Base-by-base conservation (phyloP, 1,140 invertebrate species). In the Leptinotarsa undecemlineata region DNA sequence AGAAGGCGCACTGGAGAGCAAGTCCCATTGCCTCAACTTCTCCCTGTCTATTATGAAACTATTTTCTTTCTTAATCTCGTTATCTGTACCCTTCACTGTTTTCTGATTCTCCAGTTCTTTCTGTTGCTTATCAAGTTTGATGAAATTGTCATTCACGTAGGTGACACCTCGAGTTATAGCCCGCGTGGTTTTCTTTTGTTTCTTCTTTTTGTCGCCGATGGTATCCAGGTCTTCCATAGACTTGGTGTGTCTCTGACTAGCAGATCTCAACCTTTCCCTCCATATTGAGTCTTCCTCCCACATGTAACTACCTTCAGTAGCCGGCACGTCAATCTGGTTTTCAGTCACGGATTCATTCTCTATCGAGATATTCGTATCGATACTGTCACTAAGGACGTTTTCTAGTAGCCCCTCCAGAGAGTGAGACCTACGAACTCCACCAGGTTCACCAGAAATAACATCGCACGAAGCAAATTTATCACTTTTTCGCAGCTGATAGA, bases 201-300 rank as follows among this genome's bases (percentile, higher is more conserved):
- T 70, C 72, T 78, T 82, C 68, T 78, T 80, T 23, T 48, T 71
- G 48, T 77, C 78, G 84, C 80, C 81, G 63, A 90, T 86, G 63
- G 86, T 87, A 82, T 94, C 92, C 48, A 95, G 86, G 84, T 94
- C 92, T 79, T 95, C 93, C 82, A 95, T 85, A 0, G 93, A 94
- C 64, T 92, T 88, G 1, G 93, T 93, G 82, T 95, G 93, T 68
- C 93, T 86, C 76, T 95, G 88, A 75, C 92, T 94, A 1, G 93
- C 92, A 74, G 91, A 88, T 48, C 93, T 87, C 19, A 95, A 85
- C 79, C 91, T 93, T 81, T 95, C 93, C 69, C 92, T 87, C 93
- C 94, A 95, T 1, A 94, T 85, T 6, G 88, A 85, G 84, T 95
- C 93, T 84, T 95, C 93, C 82, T 95, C 93, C 93, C 93, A 95